Percentiles rank a stretch among this genome's conserved stretches.
Evolutionary conservation across 2,888 invertebrate genomes (phyloP).

Genomic region (Dyspetes luteomarginatus): DNA sequence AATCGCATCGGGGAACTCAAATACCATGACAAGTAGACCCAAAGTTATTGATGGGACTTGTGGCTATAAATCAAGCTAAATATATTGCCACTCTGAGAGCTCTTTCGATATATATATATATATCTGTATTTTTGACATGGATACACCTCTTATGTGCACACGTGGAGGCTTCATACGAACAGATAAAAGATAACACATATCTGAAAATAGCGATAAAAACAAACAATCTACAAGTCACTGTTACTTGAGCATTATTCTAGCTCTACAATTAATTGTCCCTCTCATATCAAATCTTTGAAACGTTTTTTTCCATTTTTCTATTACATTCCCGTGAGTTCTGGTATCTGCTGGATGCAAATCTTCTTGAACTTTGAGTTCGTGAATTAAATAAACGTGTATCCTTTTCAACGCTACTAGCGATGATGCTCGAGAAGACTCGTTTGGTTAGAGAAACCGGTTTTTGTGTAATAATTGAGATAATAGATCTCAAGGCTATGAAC

Average conservation of each 20-base stretch:
- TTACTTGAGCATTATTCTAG: not conserved
- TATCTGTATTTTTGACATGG: too few species aligned
- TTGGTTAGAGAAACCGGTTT: constrained; percentile 42
- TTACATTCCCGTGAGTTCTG: not conserved
- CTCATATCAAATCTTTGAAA: too few species aligned
- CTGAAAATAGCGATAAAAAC: not conserved
- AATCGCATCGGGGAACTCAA: too few species aligned
- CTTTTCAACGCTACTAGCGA: not conserved
- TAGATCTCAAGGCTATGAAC: not conserved
- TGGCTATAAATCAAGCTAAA: too few species aligned
- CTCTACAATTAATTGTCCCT: not conserved
- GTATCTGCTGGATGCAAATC: not conserved
- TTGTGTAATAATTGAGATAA: constrained; percentile 32
- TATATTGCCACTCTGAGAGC: too few species aligned
- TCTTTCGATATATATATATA: too few species aligned
- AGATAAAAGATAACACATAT: not conserved
- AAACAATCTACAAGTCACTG: not conserved
- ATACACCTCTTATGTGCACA: too few species aligned
- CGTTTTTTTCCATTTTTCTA: too few species aligned
- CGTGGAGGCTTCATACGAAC: too few species aligned
- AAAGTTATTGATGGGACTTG: too few species aligned
- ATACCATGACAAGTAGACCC: too few species aligned
- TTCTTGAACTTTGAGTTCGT: constrained; percentile 23
- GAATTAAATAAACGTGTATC: not conserved
- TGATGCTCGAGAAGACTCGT: not conserved